phyloP scores from a whole-genome alignment of 2,113 vertebrate genomes.

The Pterocles burchelli region DNA sequence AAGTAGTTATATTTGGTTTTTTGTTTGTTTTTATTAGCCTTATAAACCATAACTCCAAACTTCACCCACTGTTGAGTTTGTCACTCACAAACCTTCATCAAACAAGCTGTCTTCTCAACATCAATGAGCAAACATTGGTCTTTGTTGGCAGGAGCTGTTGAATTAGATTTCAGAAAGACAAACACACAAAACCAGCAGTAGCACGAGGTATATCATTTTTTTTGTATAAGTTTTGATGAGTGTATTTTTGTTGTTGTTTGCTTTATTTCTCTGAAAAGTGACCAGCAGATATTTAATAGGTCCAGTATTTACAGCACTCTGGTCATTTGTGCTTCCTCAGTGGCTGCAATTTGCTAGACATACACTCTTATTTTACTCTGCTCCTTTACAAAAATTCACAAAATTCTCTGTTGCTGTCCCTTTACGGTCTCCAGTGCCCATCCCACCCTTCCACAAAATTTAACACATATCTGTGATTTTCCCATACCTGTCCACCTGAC shows the following conservation, averaged over 20 bases:
- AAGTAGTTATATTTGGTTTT: neutral
- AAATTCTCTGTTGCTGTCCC: neutral
- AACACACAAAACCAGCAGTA: neutral
- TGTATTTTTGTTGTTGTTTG: neutral
- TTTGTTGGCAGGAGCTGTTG: neutral
- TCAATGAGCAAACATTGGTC: neutral
- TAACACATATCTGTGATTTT: fast-evolving
- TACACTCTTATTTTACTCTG: neutral
- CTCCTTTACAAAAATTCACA: neutral
- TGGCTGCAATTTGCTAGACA: neutral
- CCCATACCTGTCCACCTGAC: neutral
- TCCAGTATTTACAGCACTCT: neutral
- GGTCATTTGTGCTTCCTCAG: neutral
- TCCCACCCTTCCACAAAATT: neutral
- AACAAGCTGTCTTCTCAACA: neutral
- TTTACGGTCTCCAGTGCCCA: neutral
- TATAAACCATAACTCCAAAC: neutral
- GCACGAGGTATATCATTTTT: neutral
- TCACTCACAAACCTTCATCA: neutral
- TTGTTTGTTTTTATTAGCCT: neutral
- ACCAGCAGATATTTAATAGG: neutral
- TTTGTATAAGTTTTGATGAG: neutral
- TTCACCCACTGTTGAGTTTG: neutral
- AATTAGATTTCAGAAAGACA: neutral
- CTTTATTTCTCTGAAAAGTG: neutral